Base-by-base conservation (phyloP, 2,888 invertebrate species). In the Myopa testacea region DNA sequence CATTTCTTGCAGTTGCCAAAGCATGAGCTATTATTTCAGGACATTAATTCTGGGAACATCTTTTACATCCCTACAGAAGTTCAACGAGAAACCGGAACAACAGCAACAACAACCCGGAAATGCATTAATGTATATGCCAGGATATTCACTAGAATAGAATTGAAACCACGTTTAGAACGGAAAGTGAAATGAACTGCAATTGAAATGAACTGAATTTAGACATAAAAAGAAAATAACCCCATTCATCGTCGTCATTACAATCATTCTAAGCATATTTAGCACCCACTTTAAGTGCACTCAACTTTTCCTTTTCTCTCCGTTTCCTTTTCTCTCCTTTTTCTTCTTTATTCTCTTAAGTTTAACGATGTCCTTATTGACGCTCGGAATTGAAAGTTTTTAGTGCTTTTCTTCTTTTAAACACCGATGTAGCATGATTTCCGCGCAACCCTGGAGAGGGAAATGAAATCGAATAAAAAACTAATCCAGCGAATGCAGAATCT, bases 61-160 rank as follows among this genome's bases (percentile, higher is more conserved):
- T 16, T 45, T 45, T 34, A 19, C 71, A 12, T 37, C 8, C n/a
- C 37, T 72, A 7, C 45, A 38, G 58, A 8, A 45, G 45, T 52
- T 71, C 55, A 38, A 37, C 38, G 10, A n/a, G 71, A 58, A 58
- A 2, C 34, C 10, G 16, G 60, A 58, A 40, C 34, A 40, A 55
- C 34, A n/a, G 16, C 19, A 34, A 34, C 55, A 16, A 14, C 26
- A 52, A 52, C 16, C 37, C n/a, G 55, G 55, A 75, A 76, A 69
- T 60, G 69, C 70, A 76, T 76, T 76, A 76, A 70, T 19, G 45
- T 76, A 37, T 63, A 37, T n/a, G n/a, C 50, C 40, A 74, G 63
- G 16, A 63, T 37, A 60, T n/a, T 34, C 63, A 45, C 12, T 19
- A 63, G 12, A 50, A 4, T 5, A 38, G 37, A 12, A 5, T 34